Conservation (phyloP, 2,113 vertebrate genomes). For the Microcebus griseorufus region DNA sequence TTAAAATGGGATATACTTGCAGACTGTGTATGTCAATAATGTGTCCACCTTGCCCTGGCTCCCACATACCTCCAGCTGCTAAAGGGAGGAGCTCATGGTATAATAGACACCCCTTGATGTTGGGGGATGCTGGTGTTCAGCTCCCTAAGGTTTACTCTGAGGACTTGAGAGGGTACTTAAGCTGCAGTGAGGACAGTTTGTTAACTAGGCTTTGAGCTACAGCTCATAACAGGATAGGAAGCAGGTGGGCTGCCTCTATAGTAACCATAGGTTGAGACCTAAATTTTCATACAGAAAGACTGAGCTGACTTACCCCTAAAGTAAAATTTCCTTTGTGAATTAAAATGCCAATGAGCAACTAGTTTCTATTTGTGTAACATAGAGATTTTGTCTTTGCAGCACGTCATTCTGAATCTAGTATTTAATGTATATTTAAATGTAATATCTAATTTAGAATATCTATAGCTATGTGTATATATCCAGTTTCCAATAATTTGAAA, state of each 20-base stretch:
- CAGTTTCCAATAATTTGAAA: not conserved
- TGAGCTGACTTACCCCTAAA: not conserved
- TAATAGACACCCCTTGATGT: not conserved
- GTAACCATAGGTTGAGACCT: not conserved
- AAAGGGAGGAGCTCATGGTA: not conserved
- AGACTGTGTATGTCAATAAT: not conserved
- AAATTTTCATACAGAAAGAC: not conserved
- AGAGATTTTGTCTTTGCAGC: not conserved
- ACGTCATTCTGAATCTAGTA: not conserved
- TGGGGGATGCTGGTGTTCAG: not conserved
- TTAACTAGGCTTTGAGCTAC: not conserved
- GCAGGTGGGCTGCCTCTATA: not conserved
- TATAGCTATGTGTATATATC: not conserved
- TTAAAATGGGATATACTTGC: not conserved
- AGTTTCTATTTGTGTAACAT: not conserved
- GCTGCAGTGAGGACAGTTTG: not conserved
- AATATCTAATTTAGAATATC: not conserved
- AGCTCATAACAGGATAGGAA: not conserved
- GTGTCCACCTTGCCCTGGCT: not conserved
- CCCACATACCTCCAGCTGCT: not conserved
- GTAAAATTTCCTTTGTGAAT: conserved; percentile 5
- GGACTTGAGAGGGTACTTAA: not conserved
- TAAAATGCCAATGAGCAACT: not conserved
- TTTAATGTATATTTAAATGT: not conserved
- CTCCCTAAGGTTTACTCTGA: not conserved